Evolutionary conservation across 2,113 vertebrate species (phyloP).

Genomic region (Felis catus): DNA sequence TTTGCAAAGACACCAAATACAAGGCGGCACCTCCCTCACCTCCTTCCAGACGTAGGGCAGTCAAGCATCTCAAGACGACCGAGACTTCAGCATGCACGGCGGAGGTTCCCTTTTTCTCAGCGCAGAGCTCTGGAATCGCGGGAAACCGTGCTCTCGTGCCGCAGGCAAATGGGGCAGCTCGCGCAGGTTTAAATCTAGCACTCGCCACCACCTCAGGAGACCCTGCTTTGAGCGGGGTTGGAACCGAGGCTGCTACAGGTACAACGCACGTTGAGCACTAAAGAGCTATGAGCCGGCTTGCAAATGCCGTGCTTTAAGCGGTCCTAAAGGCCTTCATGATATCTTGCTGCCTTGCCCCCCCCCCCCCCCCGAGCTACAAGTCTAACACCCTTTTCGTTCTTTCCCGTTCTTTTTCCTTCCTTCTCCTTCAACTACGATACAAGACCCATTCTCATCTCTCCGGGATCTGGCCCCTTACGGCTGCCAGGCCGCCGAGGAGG

Average conservation of each 20-base stretch:
- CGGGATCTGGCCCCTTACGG: background rate
- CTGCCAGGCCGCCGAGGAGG: background rate
- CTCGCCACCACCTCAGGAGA: background rate
- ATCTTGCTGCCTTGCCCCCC: background rate
- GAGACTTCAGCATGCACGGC: background rate
- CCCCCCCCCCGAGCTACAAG: too few species aligned
- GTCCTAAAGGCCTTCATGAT: background rate
- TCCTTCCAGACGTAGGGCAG: background rate
- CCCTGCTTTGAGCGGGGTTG: background rate
- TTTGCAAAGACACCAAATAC: background rate
- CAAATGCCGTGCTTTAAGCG: background rate
- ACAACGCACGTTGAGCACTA: background rate
- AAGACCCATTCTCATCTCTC: background rate
- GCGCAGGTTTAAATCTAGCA: background rate
- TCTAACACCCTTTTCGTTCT: background rate
- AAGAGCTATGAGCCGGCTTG: background rate
- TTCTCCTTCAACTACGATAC: background rate
- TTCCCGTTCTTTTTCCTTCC: background rate
- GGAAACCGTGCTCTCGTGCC: background rate
- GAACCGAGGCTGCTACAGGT: background rate
- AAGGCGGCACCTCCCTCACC: background rate
- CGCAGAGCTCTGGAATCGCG: background rate
- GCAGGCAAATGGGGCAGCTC: background rate
- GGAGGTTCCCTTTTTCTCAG: background rate
- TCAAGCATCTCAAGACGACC: background rate